Percentiles rank a stretch among this genome's conserved stretches.
These are phyloP conservation scores for Nezara viridula DNA, from an alignment of 2,888 invertebrate species.

Conservation along the genomic window DNA sequence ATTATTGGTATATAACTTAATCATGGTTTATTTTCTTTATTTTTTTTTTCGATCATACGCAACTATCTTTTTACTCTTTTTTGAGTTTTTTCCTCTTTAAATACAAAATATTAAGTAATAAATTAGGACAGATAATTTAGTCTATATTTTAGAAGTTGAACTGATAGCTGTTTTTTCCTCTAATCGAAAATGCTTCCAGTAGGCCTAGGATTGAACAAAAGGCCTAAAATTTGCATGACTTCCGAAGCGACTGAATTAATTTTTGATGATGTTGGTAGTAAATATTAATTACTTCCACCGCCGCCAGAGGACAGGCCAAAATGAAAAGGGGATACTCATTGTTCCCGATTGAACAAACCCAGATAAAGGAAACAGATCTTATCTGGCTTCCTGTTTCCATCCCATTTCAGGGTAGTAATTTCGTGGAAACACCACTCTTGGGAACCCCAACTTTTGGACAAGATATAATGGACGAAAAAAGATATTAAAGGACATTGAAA, in stretches of 20 bases:
- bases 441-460: background rate
- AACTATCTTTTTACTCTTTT: too few species aligned
- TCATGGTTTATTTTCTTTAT: too few species aligned
- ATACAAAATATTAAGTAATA: too few species aligned
- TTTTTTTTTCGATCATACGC: too few species aligned
- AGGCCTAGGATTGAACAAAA: background rate
- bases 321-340: background rate
- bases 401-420: background rate
- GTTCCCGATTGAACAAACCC: background rate
- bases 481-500: background rate
- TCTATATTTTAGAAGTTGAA: background rate
- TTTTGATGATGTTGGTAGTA: background rate
- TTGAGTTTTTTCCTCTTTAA: too few species aligned
- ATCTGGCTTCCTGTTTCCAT: background rate
- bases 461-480: background rate
- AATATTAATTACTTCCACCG: conserved; percentile 20
- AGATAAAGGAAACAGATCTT: background rate
- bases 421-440: background rate
- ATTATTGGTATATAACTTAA: too few species aligned
- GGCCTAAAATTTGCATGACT: background rate
- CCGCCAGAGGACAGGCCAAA: background rate
- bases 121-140: too few species aligned
- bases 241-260: conserved; percentile 4
- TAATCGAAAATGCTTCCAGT: background rate
- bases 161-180: background rate